phyloP scores from a whole-genome alignment of 2,797 vertebrate species.

The Discoglossus pictus region DNA sequence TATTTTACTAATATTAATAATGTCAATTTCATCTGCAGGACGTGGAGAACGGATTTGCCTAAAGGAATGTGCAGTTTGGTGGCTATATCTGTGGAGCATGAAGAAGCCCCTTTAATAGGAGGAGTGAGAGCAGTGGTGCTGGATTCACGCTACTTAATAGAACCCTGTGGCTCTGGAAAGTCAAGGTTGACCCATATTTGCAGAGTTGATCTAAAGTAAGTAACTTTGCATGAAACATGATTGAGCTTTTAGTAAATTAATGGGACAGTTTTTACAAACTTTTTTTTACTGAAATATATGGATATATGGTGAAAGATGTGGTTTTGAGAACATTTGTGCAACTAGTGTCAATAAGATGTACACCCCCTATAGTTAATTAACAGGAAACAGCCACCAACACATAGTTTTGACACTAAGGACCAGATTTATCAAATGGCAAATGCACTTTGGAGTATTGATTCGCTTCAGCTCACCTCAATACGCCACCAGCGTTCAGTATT shows the following conservation, averaged over 20 bases:
- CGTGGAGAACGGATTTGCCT: constrained; percentile 93
- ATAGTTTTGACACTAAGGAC: no score
- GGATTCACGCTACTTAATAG: constrained; percentile 90
- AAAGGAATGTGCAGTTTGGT: constrained; percentile 90
- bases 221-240: constrained; percentile 27
- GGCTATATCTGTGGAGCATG: constrained; percentile 86
- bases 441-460: no score
- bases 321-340: no score
- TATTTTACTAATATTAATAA: constrained; percentile 3
- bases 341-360: no score
- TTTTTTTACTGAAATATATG: no score
- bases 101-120: constrained; percentile 81
- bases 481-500: no score
- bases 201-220: constrained; percentile 93
- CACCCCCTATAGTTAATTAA: no score
- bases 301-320: no score
- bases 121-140: constrained; percentile 85
- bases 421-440: no score
- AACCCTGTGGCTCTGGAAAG: constrained; percentile 94
- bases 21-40: constrained; percentile 69
- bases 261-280: no score
- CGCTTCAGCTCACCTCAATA: no score
- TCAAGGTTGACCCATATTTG: constrained; percentile 93
- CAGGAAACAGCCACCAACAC: no score
- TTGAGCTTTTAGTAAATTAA: background rate